phyloP scores from a whole-genome alignment of 1,140 invertebrate species.

The Zaprionus ornatus region DNA sequence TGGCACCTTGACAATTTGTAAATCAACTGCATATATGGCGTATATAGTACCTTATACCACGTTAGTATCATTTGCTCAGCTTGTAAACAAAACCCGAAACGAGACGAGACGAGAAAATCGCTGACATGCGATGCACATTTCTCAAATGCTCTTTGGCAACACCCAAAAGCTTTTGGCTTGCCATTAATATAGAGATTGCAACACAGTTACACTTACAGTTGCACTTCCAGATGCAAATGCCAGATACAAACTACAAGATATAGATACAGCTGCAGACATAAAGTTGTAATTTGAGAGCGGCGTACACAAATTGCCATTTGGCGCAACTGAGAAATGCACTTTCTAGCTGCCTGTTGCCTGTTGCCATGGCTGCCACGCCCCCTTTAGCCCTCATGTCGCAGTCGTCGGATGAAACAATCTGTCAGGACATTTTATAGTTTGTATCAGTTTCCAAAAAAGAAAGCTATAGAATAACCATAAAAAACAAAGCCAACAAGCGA shows the following conservation, averaged over 20 bases:
- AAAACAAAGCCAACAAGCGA: background rate
- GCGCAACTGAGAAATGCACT: conserved; percentile 78
- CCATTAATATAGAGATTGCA: conserved; percentile 64
- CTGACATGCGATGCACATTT: conserved; percentile 73
- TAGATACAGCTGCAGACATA: conserved; percentile 14
- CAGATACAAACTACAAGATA: conserved; percentile 13
- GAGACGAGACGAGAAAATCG: conserved; percentile 61
- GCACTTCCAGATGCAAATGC: conserved; percentile 7
- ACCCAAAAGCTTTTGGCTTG: conserved; percentile 48
- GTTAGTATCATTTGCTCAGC: conserved; percentile 33
- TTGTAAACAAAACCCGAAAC: conserved; percentile 48
- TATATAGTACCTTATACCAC: background rate
- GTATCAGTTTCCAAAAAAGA: conserved; percentile 32
- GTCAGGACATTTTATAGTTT: conserved; percentile 58
- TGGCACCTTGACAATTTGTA: conserved; percentile 76
- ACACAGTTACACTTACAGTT: conserved; percentile 43
- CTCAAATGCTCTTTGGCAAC: conserved; percentile 59
- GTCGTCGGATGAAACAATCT: conserved; percentile 65
- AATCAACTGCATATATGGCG: background rate
- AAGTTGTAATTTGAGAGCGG: conserved; percentile 49
- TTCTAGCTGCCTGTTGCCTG: conserved; percentile 58
- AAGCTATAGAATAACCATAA: background rate
- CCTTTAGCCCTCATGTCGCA: background rate
- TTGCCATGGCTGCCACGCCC: conserved; percentile 19
- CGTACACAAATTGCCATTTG: conserved; percentile 78